Conservation (phyloP, 2,797 vertebrate genomes). For the Eidolon dupreanum region DNA sequence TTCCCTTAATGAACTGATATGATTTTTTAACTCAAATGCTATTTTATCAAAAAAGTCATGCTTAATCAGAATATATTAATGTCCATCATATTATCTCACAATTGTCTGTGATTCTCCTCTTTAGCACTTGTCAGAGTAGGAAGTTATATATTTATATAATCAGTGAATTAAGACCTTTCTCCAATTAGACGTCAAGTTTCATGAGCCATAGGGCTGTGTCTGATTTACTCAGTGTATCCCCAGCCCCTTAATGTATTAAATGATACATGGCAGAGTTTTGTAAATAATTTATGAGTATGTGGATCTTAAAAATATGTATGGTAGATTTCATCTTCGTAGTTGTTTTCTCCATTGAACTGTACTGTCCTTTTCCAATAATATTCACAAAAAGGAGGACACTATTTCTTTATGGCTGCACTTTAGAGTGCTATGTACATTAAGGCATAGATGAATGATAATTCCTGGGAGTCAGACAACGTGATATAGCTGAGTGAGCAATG, state of each 20-base stretch:
- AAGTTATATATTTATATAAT: background rate
- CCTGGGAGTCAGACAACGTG: background rate
- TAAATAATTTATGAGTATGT: background rate
- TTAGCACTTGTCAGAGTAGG: background rate
- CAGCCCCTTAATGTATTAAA: background rate
- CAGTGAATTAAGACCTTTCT: background rate
- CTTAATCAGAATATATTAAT: background rate
- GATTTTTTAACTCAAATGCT: background rate
- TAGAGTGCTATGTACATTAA: background rate
- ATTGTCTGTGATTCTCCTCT: background rate
- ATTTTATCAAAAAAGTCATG: background rate
- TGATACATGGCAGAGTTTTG: background rate
- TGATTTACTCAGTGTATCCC: background rate
- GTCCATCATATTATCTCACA: background rate
- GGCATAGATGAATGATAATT: background rate
- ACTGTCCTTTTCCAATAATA: background rate
- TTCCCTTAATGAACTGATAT: background rate
- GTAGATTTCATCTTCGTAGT: background rate
- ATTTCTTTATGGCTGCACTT: background rate
- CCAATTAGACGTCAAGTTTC: background rate
- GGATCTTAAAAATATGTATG: background rate
- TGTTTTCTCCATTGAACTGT: background rate
- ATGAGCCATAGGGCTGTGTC: background rate
- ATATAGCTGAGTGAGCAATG: background rate
- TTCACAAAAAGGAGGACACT: background rate